Evolutionary conservation across 2,888 invertebrate genomes (phyloP).

Genomic region (Drosophila infuscata): DNA sequence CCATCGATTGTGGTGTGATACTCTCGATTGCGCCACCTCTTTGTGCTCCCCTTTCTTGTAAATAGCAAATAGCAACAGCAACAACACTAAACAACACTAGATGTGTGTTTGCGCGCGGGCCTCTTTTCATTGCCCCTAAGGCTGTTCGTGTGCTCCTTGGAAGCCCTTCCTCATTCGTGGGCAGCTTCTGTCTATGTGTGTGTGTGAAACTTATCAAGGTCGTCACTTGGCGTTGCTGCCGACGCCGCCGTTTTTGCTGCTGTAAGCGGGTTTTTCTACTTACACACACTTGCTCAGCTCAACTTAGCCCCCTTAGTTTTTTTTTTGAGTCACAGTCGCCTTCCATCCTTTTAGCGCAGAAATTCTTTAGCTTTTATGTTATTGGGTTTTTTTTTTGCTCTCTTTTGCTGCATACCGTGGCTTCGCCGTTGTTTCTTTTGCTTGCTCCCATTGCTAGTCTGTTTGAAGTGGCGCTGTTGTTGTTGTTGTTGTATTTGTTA

Average conservation of each 20-base stretch:
- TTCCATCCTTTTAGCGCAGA: slow-evolving; percentile 75
- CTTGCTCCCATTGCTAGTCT: slow-evolving; percentile 25
- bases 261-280: slow-evolving; percentile 81
- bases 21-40: slow-evolving; percentile 18
- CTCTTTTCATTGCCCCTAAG: slow-evolving; percentile 28
- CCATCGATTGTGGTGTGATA: slow-evolving; percentile 64
- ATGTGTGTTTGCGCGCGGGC: slow-evolving; percentile 20
- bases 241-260: slow-evolving; percentile 65
- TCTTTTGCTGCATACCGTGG: slow-evolving; percentile 9
- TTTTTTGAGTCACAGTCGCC: slow-evolving; percentile 41
- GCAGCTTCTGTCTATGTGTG: slow-evolving; percentile 39
- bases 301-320: slow-evolving; percentile 31
- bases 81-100: not conserved
- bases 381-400: slow-evolving; percentile 61
- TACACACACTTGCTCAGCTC: slow-evolving; percentile 44
- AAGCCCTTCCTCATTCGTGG: slow-evolving; percentile 61
- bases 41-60: slow-evolving; percentile 29
- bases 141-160: slow-evolving; percentile 44
- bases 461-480: slow-evolving; percentile 54
- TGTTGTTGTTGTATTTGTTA: slow-evolving; percentile 15
- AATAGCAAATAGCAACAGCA: slow-evolving; percentile 22
- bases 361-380: slow-evolving; percentile 81
- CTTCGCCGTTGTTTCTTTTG: slow-evolving; percentile 32
- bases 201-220: slow-evolving; percentile 82
- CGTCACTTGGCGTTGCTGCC: slow-evolving; percentile 79